A percentile compares a stretch with the other conserved stretches of the same genome.
Evolutionary conservation across 1,140 invertebrate species (phyloP).

Genomic region (Listronotus oregonensis): DNA sequence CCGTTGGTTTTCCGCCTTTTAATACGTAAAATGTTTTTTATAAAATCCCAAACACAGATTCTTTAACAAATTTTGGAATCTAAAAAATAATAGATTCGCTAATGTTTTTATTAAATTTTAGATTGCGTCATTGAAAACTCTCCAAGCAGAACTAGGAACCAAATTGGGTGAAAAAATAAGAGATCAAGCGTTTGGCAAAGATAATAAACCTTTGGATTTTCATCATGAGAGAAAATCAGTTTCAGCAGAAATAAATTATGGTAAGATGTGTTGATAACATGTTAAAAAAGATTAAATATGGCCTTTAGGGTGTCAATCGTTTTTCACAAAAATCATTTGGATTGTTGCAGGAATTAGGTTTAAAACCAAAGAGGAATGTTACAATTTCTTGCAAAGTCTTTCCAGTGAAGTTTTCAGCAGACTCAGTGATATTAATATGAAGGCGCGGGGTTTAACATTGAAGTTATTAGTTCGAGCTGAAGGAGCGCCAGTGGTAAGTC

Average conservation of each 20-base stretch:
- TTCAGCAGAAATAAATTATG: slow-evolving; percentile 96
- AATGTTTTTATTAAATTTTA: too few species aligned
- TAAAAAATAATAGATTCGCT: too few species aligned
- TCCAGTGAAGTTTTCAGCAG: slow-evolving; percentile 79
- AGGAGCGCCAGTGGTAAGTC: slow-evolving; percentile 74
- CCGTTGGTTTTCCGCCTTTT: too few species aligned
- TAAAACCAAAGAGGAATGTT: slow-evolving; percentile 73
- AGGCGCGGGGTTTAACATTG: slow-evolving; percentile 81
- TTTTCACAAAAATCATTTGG: too few species aligned
- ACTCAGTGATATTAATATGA: slow-evolving; percentile 72
- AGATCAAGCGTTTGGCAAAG: slow-evolving; percentile 79
- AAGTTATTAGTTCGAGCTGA: slow-evolving; percentile 84
- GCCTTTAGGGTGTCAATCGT: too few species aligned
- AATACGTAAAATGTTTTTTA: too few species aligned
- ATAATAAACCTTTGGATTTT: slow-evolving; percentile 72
- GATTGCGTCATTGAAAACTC: slow-evolving; percentile 60
- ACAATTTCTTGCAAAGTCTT: slow-evolving; percentile 81
- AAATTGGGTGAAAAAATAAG: slow-evolving; percentile 81
- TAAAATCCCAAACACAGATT: too few species aligned
- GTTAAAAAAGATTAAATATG: too few species aligned
- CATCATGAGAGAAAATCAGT: slow-evolving; percentile 84
- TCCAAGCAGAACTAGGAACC: slow-evolving; percentile 82
- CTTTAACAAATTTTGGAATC: too few species aligned
- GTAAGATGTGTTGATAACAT: too few species aligned
- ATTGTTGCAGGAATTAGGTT: slow-evolving; percentile 83